Evolutionary conservation across 2,113 vertebrate genomes (phyloP), one percentile per base, ranked within the genome.

Genomic region (Haplochromis burtoni): DNA sequence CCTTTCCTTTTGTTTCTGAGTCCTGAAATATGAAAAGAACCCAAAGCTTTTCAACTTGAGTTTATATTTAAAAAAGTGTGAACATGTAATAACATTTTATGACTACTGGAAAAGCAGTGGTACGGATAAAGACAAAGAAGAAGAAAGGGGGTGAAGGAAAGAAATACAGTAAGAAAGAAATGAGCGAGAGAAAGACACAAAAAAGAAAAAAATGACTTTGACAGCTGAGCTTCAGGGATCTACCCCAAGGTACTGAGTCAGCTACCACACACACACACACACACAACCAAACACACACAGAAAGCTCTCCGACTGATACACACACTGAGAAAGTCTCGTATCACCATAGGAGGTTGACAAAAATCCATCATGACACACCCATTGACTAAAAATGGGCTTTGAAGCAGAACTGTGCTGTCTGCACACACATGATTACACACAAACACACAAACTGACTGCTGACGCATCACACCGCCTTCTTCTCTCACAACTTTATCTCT

Each of bases 231-330:
- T 91, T 91, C 63, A 53, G 87, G 90, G 86, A 87, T 85, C 51
- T 49, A 87, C 87, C 91, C 88, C 1, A n/a, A 91, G 73, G 91
- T 87, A 87, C 88, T 88, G 91, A 94, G 92, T 93, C 92, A 93
- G 92, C 92, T 78, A 68, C 45, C 66, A 51, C 47, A 84, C 49
- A 78, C 66, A 68, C n/a, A n/a, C 61, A 68, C 33, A 76, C 29
- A 80, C 57, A 51, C 31, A 81, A 49, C 31, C 76, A 80, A 38
- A 83, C 59, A 73, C 61, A 66, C 59, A 78, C 24, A 81, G 17
- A 81, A 35, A 59, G 45, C 31, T 51, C 54, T 78, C 55, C 3
- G 12, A 66, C 47, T 61, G 80, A 86, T 49, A 11, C 79, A 86
- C 59, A 86, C 73, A 57, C 61, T 19, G 17, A 26, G 38, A 63